Evolutionary conservation across 2,888 invertebrate genomes (phyloP), one percentile per base, ranked within the genome.

Genomic region (Tetrapedia diversipes): DNA sequence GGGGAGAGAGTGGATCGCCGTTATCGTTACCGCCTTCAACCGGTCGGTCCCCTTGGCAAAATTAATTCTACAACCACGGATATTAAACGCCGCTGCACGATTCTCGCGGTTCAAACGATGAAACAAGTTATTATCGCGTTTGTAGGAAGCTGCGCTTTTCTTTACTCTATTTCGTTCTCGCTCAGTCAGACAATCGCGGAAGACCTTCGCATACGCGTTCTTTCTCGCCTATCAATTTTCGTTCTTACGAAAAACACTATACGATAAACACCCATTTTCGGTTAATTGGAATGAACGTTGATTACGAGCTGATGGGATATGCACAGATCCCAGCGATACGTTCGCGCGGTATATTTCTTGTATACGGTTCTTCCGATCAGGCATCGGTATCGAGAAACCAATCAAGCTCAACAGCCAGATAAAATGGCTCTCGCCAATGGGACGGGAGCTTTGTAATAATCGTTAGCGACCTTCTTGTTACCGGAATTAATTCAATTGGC

Each of bases 401-500:
- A 70, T 70, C 61, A 49, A 56, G 61, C 71, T 49, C 41, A 27
- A 61, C 61, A 22, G 49, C 11, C 47, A 53, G 53, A 74, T 57
- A 74, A 74, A 74, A 74, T 43, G 74, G 22, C 49, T 10, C 4
- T 10, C 4, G 11, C 8, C 32, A 16, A 34, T 47, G 27, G 54
- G 16, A n/a, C 16, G 37, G 29, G 41, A 37, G 19, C 19, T 29
- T 51, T 37, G 78, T 77, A 81, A 86, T 86, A 86, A 85, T 86
- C 81, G 84, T 86, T 86, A 86, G 86, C 75, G 72, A 75, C 78
- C 82, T 87, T 87, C 86, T 83, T 81, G 86, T 84, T 82, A 74
- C 65, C 59, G 65, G 86, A 86, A 86, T 86, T 84, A 86, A 86
- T 86, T 87, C 86, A 80, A 87, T 86, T 84, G 82, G 61, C 71